Evolutionary conservation across 2,113 vertebrate genomes (phyloP), one percentile per base, ranked within the genome.

Genomic region (Anser brachyrhynchus): DNA sequence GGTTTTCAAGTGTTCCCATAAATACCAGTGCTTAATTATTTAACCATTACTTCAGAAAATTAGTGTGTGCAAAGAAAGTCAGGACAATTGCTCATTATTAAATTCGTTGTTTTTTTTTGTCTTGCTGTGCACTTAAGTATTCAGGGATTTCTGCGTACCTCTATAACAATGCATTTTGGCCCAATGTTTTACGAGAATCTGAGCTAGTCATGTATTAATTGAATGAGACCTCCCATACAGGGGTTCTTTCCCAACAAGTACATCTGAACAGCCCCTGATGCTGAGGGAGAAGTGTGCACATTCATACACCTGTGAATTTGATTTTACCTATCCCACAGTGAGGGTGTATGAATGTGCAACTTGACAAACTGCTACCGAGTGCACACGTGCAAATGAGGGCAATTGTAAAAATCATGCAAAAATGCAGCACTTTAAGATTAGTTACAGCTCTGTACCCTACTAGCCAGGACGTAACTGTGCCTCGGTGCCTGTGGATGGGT

Each of bases 351-450:
- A 54, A 78, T 43, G 31, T 13, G 1, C 31, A 69, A 4, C 71
- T 82, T 26, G 37, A 17, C 26, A 43, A 22, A 57, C n/a, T 11
- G 73, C 91, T 95, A 84, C 66, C 43, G 79, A 87, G 49, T 85
- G 62, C 19, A 37, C 35, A 65, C 46, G 9, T 46, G 43, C 13
- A 57, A 22, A 21, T 55, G 66, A 59, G 87, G 43, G 79, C 0
- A 0, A 23, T 75, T 1, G 2, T 35, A 59, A 21, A 75, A 72
- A 58, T 59, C 46, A 29, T 64, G 43, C 70, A 82, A 59, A 89
- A 74, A 52, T 44, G 28, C 23, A 76, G 73, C 95, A 95, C 93
- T 90, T 92, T 59, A 84, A 84, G 55, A 84, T 75, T 35, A 85
- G 31, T 84, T 85, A 12, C 55, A 82, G 14, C 67, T 66, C 41